A percentile compares a stretch with the other conserved stretches of the same genome.
Evolutionary conservation across 2,113 vertebrate genomes (phyloP).

Genomic region (Eclectus roratus): DNA sequence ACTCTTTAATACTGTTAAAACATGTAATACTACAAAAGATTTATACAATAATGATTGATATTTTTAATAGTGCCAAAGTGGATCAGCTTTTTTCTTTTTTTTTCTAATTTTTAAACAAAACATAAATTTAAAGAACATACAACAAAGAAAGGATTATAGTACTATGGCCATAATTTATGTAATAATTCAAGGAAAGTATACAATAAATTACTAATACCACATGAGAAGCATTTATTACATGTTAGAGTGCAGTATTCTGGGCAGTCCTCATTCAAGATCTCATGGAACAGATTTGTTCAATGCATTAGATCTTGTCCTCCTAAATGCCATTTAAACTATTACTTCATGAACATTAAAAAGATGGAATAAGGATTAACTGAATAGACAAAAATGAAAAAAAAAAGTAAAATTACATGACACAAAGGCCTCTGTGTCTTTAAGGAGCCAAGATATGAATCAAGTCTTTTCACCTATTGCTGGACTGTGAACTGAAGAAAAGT

Average conservation of each 20-base stretch:
- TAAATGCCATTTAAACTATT: neutral
- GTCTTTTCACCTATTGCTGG: neutral
- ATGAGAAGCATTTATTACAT: neutral
- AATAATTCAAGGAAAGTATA: neutral
- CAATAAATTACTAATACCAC: neutral
- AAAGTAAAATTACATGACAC: neutral
- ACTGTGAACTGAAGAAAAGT: conserved; percentile 26
- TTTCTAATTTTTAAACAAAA: neutral
- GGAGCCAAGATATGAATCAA: neutral
- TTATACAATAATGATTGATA: neutral
- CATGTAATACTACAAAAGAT: neutral
- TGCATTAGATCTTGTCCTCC: neutral
- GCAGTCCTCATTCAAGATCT: neutral
- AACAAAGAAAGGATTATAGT: neutral
- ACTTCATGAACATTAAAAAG: neutral
- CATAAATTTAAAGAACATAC: neutral
- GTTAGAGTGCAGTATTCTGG: neutral
- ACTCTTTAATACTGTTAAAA: neutral
- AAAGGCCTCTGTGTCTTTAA: neutral
- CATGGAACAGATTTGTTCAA: neutral
- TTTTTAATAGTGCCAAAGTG: neutral
- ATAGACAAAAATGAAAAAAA: neutral
- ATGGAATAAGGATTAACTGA: neutral
- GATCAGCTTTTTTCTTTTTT: neutral
- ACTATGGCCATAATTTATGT: neutral